Evolutionary conservation across 2,113 vertebrate genomes (phyloP).

Genomic region (Heterochromis multidens): DNA sequence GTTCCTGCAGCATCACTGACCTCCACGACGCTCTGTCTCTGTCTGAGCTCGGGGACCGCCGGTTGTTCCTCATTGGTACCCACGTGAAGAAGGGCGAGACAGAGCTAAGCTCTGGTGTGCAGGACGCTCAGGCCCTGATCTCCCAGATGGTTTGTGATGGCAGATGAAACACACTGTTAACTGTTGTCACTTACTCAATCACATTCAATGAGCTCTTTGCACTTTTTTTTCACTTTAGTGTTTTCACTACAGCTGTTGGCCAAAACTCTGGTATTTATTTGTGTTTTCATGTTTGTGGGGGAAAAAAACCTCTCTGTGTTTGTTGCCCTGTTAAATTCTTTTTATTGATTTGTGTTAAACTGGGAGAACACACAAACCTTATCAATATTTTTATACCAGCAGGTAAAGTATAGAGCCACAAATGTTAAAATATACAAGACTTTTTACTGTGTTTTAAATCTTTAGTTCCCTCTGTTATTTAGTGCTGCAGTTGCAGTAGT

Average conservation of each 20-base stretch:
- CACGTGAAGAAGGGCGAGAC: slow-evolving; percentile 73
- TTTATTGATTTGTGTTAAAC: not conserved
- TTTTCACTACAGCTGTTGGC: not conserved
- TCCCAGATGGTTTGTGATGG: slow-evolving; percentile 77
- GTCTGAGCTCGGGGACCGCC: slow-evolving; percentile 81
- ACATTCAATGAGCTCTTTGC: not conserved
- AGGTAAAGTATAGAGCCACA: not conserved
- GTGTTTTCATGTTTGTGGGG: not conserved
- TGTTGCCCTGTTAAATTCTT: not conserved
- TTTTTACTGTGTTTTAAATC: not conserved
- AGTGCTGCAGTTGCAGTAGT: not conserved
- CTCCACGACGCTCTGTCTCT: slow-evolving; percentile 86
- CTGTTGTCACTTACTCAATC: not conserved
- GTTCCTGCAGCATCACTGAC: slow-evolving; percentile 85
- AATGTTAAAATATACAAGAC: not conserved
- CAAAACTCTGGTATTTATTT: not conserved
- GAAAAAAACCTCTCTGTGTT: not conserved
- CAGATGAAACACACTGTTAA: not conserved
- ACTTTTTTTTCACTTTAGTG: not conserved
- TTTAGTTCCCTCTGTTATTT: not conserved
- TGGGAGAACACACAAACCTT: not conserved
- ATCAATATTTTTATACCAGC: not conserved
- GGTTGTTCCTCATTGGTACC: slow-evolving; percentile 88
- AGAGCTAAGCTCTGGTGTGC: slow-evolving; percentile 78
- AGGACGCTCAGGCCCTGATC: slow-evolving; percentile 87